These are phyloP conservation scores for Zaprionus vittiger DNA, from an alignment of 1,140 invertebrate genomes.

Conservation along the genomic window DNA sequence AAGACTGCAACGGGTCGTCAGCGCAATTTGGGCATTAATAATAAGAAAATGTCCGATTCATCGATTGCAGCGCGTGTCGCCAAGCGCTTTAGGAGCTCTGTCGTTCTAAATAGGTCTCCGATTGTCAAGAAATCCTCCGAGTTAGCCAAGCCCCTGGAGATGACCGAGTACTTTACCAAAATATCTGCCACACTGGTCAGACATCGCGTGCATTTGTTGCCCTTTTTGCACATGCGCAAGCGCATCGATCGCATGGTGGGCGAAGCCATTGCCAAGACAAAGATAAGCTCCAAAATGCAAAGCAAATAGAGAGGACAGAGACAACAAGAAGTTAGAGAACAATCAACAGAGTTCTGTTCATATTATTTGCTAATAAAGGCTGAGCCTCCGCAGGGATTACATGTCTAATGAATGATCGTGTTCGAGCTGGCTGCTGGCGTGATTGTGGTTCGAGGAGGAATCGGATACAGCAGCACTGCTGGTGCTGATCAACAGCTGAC, in stretches of 20 bases:
- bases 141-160: slow-evolving; percentile 22
- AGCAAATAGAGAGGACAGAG: neutral
- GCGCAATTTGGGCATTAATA: neutral
- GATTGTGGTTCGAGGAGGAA: slow-evolving; percentile 11
- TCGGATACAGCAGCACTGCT: slow-evolving; percentile 67
- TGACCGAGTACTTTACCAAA: slow-evolving; percentile 29
- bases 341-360: neutral
- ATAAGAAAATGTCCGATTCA: neutral
- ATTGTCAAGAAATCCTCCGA: neutral
- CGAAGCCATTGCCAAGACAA: slow-evolving; percentile 15
- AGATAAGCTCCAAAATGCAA: neutral
- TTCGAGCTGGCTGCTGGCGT: neutral
- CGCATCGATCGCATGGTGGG: slow-evolving; percentile 29
- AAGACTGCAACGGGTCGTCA: neutral
- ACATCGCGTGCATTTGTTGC: slow-evolving; percentile 9
- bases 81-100: slow-evolving; percentile 15
- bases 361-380: slow-evolving; percentile 6
- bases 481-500: slow-evolving; percentile 62
- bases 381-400: neutral
- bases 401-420: neutral
- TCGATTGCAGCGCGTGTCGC: slow-evolving; percentile 37
- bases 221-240: slow-evolving; percentile 15
- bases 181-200: slow-evolving; percentile 29
- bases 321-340: neutral
- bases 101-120: slow-evolving; percentile 1